A percentile compares a stretch with the other conserved stretches of the same genome.
Conservation (phyloP, 2,888 invertebrate species). For the Melinaea marsaeus region DNA sequence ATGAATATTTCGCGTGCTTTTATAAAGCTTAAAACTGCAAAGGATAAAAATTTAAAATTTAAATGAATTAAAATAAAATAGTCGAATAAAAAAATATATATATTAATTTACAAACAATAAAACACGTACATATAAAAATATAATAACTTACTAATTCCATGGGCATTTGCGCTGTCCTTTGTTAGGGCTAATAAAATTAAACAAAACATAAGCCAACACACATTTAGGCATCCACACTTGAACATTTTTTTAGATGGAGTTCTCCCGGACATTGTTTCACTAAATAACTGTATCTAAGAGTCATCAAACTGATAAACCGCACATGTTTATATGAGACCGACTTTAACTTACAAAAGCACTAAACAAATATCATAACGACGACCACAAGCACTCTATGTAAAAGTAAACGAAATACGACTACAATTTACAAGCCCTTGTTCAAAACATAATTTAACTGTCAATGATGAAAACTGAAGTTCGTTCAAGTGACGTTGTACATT, state of each 20-base stretch:
- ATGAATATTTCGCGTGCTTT: too few relatives aligned
- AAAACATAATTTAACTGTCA: constrained; percentile 3
- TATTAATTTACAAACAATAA: neutral
- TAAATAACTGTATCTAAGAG: too few relatives aligned
- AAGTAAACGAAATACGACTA: constrained; percentile 5
- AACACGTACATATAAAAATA: constrained; percentile 7
- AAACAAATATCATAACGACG: constrained; percentile 2
- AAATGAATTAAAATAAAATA: too few relatives aligned
- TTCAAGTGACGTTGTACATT: neutral
- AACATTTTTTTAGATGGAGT: constrained; percentile 56
- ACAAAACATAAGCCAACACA: constrained; percentile 57
- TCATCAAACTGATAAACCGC: constrained; percentile 21
- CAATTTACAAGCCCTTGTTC: neutral
- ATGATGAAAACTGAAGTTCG: neutral
- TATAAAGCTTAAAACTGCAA: too few relatives aligned
- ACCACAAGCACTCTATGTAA: neutral
- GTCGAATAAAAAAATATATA: too few relatives aligned
- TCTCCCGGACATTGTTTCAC: constrained; percentile 16
- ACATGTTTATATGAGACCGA: constrained; percentile 21
- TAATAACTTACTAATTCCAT: constrained; percentile 58
- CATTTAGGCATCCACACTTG: constrained; percentile 52
- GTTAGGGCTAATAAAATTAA: constrained; percentile 61
- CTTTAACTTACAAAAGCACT: constrained; percentile 19
- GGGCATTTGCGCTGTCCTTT: constrained; percentile 60
- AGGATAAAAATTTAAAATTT: too few relatives aligned